Evolutionary conservation across 2,888 invertebrate genomes (phyloP), one percentile per base, ranked within the genome.

Genomic region (Papilio demoleus): DNA sequence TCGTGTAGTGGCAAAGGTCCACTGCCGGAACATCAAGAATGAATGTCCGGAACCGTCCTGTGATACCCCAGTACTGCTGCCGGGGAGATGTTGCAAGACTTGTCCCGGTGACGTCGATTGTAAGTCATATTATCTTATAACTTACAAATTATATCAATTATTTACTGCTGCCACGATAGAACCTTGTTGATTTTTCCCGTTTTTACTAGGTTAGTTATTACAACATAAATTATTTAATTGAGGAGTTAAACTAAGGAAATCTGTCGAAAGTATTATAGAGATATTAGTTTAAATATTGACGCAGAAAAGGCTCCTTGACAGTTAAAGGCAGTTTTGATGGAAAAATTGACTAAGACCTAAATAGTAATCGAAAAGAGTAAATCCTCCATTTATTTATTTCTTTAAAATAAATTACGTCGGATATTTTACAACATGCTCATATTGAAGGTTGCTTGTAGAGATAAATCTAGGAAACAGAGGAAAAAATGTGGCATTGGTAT

Each of bases 71-170:
- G 95, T 97, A 47, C 93, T 97, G 69, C 91, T 96, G 73, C 96
- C 97, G 22, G 97, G 97, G 73, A 94, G 96, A 79, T 98, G 98
- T 92, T 98, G 98, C 93, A 98, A 98, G 93, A 95, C 96, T 5
- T 98, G 98, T 83, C 97, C 97, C 8, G 97, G 96, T 73, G 96
- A 97, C 80, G 81, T 91, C 71, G 93, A 94, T 85, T 95, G 96
- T 96, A 82, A 95, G 95, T 95, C 6, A 72, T 6, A 24, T 66
- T 64, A 59, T 2, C 14, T 45, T 27, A 36, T 2, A 27, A 56
- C 6, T 31, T 27, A 47, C 14, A 34, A 70, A 64, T 34, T 47
- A 70, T 38, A 45, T 9, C 14, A 19, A 45, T 19, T 19, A 6
- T 9, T 45, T 19, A 8, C 9, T 17, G 6, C 3, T 4, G 31